phyloP scores from a whole-genome alignment of 2,888 invertebrate species.

The Uloborus plumipes region DNA sequence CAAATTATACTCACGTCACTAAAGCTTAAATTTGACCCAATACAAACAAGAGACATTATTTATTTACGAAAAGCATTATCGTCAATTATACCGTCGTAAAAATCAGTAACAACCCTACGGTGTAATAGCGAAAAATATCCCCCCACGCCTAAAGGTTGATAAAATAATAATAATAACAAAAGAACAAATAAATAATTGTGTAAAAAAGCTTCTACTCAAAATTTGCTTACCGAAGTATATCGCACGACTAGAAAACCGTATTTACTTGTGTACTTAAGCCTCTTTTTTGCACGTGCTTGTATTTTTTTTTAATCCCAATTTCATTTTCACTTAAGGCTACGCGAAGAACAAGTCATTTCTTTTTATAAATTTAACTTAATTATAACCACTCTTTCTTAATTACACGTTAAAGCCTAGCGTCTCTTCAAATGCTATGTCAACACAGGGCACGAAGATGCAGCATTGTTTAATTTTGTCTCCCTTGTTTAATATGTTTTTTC shows the following conservation, averaged over 20 bases:
- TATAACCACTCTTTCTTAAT: slow-evolving; percentile 63
- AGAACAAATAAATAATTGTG: slow-evolving; percentile 42
- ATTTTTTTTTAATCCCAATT: slow-evolving; percentile 51
- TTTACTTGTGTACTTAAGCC: slow-evolving; percentile 61
- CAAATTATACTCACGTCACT: slow-evolving; percentile 53
- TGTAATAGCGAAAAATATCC: slow-evolving; percentile 40
- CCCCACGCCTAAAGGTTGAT: slow-evolving; percentile 37
- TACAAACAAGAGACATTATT: slow-evolving; percentile 61
- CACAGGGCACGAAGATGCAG: slow-evolving; percentile 54
- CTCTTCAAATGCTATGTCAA: slow-evolving; percentile 63
- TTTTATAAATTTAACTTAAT: slow-evolving; percentile 64
- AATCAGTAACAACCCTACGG: slow-evolving; percentile 38
- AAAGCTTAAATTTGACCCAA: slow-evolving; percentile 37
- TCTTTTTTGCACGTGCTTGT: slow-evolving; percentile 15
- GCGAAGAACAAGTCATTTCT: slow-evolving; percentile 44
- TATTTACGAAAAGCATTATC: slow-evolving; percentile 63
- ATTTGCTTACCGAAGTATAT: slow-evolving; percentile 64
- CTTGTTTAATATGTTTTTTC: slow-evolving; percentile 60
- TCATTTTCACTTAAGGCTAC: slow-evolving; percentile 63
- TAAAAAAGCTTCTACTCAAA: slow-evolving; percentile 29
- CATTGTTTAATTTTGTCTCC: slow-evolving; percentile 62
- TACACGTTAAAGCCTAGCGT: slow-evolving; percentile 54
- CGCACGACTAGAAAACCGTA: slow-evolving; percentile 47
- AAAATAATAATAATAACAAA: slow-evolving; percentile 56
- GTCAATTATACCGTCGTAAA: slow-evolving; percentile 60